Percentiles rank a stretch among this genome's conserved stretches.
Evolutionary conservation across 2,797 vertebrate genomes (phyloP).

Genomic region (Macroramphosus scolopax): DNA sequence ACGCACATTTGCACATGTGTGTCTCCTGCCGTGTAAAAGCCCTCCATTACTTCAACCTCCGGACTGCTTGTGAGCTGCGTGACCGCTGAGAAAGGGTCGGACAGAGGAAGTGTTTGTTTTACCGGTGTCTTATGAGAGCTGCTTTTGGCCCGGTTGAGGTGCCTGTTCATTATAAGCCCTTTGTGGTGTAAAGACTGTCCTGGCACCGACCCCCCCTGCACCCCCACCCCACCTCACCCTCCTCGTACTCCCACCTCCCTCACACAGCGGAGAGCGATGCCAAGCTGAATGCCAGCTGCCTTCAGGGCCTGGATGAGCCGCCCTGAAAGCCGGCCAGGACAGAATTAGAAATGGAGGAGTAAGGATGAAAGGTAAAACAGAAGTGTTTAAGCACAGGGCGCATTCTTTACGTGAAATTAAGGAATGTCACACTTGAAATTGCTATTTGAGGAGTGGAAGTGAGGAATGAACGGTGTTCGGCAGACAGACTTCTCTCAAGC

Average conservation of each 20-base stretch:
- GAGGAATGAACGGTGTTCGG: conserved; percentile 2
- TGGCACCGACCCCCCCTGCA: conserved; percentile 38
- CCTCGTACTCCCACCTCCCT: conserved; percentile 26
- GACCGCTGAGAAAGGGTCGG: conserved; percentile 26
- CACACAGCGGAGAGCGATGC: conserved; percentile 28
- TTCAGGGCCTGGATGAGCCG: conserved; percentile 34
- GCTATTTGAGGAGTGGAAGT: not conserved
- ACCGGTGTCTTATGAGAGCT: conserved; percentile 39
- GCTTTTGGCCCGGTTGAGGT: conserved; percentile 50
- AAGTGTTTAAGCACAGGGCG: not conserved
- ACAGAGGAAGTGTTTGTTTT: conserved; percentile 56
- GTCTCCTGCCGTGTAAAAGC: not conserved
- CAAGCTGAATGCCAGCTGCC: conserved; percentile 45
- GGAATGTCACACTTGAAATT: not conserved
- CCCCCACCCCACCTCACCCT: too few relatives aligned
- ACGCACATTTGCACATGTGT: too few relatives aligned
- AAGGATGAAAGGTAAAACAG: conserved; percentile 6
- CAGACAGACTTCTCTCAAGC: conserved; percentile 16
- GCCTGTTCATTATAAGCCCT: conserved; percentile 49
- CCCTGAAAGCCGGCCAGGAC: conserved; percentile 18
- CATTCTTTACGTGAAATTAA: not conserved
- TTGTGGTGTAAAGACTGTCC: conserved; percentile 54
- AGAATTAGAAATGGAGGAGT: conserved; percentile 28
- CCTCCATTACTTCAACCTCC: not conserved
- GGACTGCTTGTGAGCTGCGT: conserved; percentile 9